phyloP scores from a whole-genome alignment of 2,113 vertebrate species.

The Percina caprodes region DNA sequence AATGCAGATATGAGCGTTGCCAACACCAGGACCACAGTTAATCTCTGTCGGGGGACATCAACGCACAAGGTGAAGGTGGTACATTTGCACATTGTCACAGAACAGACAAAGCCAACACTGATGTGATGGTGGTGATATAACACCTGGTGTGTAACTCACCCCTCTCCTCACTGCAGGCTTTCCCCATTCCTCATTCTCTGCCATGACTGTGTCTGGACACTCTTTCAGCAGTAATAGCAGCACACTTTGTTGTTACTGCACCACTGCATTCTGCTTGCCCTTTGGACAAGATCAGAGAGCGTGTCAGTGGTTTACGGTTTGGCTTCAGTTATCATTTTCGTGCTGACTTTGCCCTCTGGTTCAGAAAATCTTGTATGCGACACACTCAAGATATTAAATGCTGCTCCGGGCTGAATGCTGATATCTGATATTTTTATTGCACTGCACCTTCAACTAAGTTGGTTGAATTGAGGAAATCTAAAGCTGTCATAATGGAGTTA shows the following conservation, averaged over 20 bases:
- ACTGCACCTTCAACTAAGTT: neutral
- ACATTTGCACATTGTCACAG: neutral
- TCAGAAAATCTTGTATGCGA: slow-evolving; percentile 2
- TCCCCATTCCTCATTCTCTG: slow-evolving; percentile 12
- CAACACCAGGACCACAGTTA: slow-evolving; percentile 83
- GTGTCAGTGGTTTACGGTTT: slow-evolving; percentile 28
- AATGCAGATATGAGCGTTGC: slow-evolving; percentile 88
- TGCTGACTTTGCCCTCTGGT: slow-evolving; percentile 42
- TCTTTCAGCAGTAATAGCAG: slow-evolving; percentile 10
- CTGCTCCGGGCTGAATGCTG: neutral
- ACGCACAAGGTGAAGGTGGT: neutral
- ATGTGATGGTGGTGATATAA: neutral
- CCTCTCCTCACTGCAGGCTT: slow-evolving; percentile 67
- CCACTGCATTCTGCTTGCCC: slow-evolving; percentile 52
- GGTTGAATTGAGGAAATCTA: neutral
- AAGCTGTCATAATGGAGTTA: neutral
- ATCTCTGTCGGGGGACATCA: slow-evolving; percentile 79
- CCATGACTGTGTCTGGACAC: slow-evolving; percentile 60
- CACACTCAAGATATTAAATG: slow-evolving; percentile 17
- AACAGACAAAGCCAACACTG: neutral
- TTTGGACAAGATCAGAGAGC: slow-evolving; percentile 76
- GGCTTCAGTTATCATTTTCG: slow-evolving; percentile 9
- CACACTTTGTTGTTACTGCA: slow-evolving; percentile 23
- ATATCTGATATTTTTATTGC: slow-evolving; percentile 17
- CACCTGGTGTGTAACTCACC: slow-evolving; percentile 66